phyloP scores from a whole-genome alignment of 1,140 invertebrate species.

The Tetragonula clypearis region DNA sequence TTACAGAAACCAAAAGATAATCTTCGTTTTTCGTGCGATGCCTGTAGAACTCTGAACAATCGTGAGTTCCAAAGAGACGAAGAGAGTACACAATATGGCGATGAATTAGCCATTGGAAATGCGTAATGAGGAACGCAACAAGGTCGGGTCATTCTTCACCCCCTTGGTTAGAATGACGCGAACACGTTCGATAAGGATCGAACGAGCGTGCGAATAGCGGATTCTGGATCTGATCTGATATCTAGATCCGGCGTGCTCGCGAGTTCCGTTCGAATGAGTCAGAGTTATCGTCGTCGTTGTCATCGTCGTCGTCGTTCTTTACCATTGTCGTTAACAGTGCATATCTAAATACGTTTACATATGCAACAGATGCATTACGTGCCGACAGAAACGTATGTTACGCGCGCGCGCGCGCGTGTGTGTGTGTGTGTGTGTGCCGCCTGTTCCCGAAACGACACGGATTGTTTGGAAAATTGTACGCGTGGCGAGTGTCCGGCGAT shows the following conservation, averaged over 20 bases:
- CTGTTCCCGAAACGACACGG: no score
- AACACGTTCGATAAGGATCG: slow-evolving; percentile 40
- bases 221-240: slow-evolving; percentile 54
- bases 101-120: background rate
- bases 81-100: background rate
- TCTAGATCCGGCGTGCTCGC: slow-evolving; percentile 55
- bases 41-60: no score
- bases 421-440: no score
- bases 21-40: background rate
- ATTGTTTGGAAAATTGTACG: no score
- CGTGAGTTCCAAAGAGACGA: background rate
- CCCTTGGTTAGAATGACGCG: slow-evolving; percentile 30
- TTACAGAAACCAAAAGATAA: no score
- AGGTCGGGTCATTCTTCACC: slow-evolving; percentile 78
- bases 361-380: background rate
- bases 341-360: background rate
- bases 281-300: slow-evolving; percentile 35
- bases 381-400: background rate
- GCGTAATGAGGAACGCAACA: slow-evolving; percentile 37
- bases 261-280: slow-evolving; percentile 63
- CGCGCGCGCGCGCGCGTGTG: no score
- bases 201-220: slow-evolving; percentile 32
- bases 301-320: background rate
- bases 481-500: background rate
- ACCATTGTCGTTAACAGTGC: background rate